These are phyloP conservation scores for Cydia strobilella DNA, from an alignment of 1,140 invertebrate species.

Conservation along the genomic window DNA sequence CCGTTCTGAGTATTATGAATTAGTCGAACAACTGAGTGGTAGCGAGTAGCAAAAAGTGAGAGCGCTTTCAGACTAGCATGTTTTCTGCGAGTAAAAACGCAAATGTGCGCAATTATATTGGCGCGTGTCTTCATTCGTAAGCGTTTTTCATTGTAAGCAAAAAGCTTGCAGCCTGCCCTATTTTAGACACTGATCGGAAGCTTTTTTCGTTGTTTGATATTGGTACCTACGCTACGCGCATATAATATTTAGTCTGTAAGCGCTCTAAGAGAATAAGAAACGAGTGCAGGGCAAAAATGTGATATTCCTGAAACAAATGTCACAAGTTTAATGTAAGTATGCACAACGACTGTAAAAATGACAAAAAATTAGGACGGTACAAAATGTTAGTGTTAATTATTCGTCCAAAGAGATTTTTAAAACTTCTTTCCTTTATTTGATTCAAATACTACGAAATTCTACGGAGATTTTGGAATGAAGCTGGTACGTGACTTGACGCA, in stretches of 20 bases:
- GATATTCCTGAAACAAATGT: constrained; percentile 52
- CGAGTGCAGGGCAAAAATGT: constrained; percentile 56
- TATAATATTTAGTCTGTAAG: not conserved
- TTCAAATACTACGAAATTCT: not conserved
- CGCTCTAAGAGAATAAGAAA: constrained; percentile 32
- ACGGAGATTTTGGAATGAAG: not conserved
- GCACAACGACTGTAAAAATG: not conserved
- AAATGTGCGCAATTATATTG: too few species aligned
- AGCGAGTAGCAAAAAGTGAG: constrained; percentile 42
- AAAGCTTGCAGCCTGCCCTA: too few species aligned
- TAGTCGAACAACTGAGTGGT: constrained; percentile 47
- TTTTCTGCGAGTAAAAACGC: not conserved
- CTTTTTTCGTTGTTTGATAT: too few species aligned
- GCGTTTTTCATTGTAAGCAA: too few species aligned
- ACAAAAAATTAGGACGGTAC: constrained; percentile 11
- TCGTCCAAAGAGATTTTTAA: constrained; percentile 26
- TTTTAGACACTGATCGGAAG: too few species aligned
- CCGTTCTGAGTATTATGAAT: constrained; percentile 58
- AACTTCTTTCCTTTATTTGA: not conserved
- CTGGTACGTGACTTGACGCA: not conserved
- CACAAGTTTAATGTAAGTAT: constrained; percentile 50
- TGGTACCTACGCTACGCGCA: not conserved
- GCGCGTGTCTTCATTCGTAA: too few species aligned
- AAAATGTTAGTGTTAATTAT: constrained; percentile 24
- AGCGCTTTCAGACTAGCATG: not conserved